A percentile compares a stretch with the other conserved stretches of the same genome.
Conservation (phyloP, 2,888 invertebrate species). For the Gerosis bhagava region DNA sequence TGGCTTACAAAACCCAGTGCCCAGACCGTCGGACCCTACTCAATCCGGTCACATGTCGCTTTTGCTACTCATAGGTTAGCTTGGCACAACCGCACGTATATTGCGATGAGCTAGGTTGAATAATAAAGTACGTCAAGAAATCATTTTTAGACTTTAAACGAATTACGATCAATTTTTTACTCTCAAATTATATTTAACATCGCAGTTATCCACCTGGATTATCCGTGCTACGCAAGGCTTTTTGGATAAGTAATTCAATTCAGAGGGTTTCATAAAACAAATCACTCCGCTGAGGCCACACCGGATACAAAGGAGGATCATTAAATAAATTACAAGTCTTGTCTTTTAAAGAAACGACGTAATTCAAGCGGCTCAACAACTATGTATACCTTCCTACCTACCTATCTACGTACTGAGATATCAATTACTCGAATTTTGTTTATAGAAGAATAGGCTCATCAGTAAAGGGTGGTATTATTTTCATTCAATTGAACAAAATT, state of each 20-base stretch:
- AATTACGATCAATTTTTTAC: too few relatives aligned
- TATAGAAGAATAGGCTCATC: background rate
- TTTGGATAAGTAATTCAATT: slow-evolving; percentile 32
- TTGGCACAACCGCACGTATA: too few relatives aligned
- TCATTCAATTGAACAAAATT: too few relatives aligned
- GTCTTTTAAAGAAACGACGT: slow-evolving; percentile 39
- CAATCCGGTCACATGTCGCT: slow-evolving; percentile 46
- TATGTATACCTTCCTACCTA: too few relatives aligned
- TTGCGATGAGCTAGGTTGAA: too few relatives aligned
- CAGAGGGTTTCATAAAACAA: slow-evolving; percentile 38
- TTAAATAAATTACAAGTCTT: slow-evolving; percentile 50
- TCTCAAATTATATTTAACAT: slow-evolving; percentile 1
- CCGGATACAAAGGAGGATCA: slow-evolving; percentile 43
- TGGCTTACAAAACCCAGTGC: slow-evolving; percentile 49
- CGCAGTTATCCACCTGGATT: slow-evolving; percentile 10
- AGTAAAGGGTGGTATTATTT: too few relatives aligned
- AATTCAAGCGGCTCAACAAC: slow-evolving; percentile 9
- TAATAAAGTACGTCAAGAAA: too few relatives aligned
- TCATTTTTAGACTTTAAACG: too few relatives aligned
- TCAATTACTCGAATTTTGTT: slow-evolving; percentile 9
- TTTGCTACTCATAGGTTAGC: slow-evolving; percentile 14
- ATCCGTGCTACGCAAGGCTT: slow-evolving; percentile 4
- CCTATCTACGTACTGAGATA: too few relatives aligned
- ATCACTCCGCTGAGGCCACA: slow-evolving; percentile 38
- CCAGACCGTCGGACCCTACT: slow-evolving; percentile 66